These are phyloP conservation scores for Drosophila infuscata DNA, from an alignment of 2,888 invertebrate species.

Conservation along the genomic window DNA sequence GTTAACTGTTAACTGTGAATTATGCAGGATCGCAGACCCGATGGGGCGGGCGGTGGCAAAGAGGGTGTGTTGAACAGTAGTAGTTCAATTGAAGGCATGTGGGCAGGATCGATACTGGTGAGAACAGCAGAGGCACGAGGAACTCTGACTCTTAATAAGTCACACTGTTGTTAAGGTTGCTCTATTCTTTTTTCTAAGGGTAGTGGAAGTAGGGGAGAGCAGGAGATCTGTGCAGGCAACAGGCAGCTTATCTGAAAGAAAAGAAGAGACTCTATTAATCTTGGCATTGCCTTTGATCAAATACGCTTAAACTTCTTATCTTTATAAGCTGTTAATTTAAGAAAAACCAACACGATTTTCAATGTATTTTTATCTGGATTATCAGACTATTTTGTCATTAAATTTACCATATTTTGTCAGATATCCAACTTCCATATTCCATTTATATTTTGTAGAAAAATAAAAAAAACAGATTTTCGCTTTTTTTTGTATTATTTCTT, in stretches of 20 bases:
- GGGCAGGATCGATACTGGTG: slow-evolving; percentile 70
- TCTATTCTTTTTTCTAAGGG: not conserved
- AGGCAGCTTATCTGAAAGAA: not conserved
- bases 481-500: accelerated
- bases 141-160: not conserved
- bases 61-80: slow-evolving; percentile 11
- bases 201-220: not conserved
- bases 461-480: not conserved
- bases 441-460: not conserved
- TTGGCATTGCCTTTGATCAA: not conserved
- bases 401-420: not conserved
- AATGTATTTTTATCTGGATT: not conserved
- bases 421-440: not conserved
- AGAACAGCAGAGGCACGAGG: slow-evolving; percentile 5
- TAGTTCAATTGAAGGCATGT: slow-evolving; percentile 36
- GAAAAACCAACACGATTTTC: not conserved
- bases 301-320: not conserved
- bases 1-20: slow-evolving; percentile 24
- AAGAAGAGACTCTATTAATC: not conserved
- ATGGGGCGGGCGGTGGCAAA: not conserved
- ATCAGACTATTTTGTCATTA: not conserved
- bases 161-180: not conserved
- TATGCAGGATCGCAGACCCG: slow-evolving; percentile 66
- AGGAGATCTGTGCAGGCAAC: not conserved
- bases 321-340: not conserved